Evolutionary conservation across 2,113 vertebrate species (phyloP).

Genomic region (Chloroceryle aenea): DNA sequence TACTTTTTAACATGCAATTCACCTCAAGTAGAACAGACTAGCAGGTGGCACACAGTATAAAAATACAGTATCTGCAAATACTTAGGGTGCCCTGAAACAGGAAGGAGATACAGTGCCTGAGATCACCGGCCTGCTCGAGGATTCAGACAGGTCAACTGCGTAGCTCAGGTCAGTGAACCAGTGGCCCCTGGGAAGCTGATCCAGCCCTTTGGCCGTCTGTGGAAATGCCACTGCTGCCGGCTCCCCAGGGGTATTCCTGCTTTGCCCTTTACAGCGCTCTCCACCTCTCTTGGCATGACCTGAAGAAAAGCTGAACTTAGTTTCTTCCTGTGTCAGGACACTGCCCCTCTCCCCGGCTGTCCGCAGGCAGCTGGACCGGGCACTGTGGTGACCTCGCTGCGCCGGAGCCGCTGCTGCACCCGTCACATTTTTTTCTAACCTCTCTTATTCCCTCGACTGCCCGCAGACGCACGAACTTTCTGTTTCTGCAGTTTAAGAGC

Average conservation of each 20-base stretch:
- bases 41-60: not conserved
- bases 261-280: not conserved
- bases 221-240: not conserved
- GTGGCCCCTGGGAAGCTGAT: not conserved
- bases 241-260: not conserved
- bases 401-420: not conserved
- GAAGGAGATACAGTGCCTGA: accelerated
- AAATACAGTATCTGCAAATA: not conserved
- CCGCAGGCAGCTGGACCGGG: not conserved
- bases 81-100: not conserved
- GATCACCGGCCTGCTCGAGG: not conserved
- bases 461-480: not conserved
- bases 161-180: not conserved
- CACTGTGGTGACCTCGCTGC: not conserved
- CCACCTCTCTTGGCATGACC: accelerated
- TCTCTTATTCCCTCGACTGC: not conserved
- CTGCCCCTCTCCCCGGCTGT: not conserved
- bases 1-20: not conserved
- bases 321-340: not conserved
- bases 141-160: accelerated
- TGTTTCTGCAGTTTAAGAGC: not conserved
- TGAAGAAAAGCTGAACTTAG: not conserved
- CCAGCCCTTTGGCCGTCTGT: not conserved
- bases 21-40: not conserved
- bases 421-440: not conserved